Conservation (phyloP, 2,888 invertebrate species). For the Nycteola revayana region DNA sequence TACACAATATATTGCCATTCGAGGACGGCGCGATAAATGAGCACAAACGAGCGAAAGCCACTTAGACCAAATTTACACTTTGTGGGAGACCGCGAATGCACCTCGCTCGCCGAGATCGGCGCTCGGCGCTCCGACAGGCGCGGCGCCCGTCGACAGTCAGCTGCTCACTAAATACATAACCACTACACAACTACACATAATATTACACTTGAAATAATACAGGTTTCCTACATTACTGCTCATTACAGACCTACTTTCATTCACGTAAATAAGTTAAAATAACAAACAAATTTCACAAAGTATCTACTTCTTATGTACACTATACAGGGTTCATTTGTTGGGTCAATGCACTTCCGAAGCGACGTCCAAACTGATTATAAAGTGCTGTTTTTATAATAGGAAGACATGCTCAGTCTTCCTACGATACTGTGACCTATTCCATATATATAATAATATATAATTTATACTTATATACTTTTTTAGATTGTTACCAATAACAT, state of each 20-base stretch:
- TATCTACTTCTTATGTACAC: constrained; percentile 44
- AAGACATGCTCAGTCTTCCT: constrained; percentile 45
- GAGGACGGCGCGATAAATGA: constrained; percentile 68
- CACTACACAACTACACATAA: constrained; percentile 26
- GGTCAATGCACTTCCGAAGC: constrained; percentile 80
- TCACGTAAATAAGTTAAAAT: constrained; percentile 35
- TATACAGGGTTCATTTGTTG: constrained; percentile 73
- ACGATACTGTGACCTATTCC: constrained; percentile 29
- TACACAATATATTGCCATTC: constrained; percentile 63
- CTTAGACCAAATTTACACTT: constrained; percentile 80
- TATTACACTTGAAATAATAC: constrained; percentile 27
- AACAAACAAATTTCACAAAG: constrained; percentile 39
- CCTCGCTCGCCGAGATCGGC: constrained; percentile 42
- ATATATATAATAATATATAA: neutral
- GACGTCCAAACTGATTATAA: constrained; percentile 70
- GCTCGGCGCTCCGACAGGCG: constrained; percentile 42
- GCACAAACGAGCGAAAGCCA: constrained; percentile 76
- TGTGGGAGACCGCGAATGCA: constrained; percentile 74
- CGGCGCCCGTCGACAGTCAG: constrained; percentile 54
- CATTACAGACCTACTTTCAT: constrained; percentile 27
- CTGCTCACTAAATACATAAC: constrained; percentile 56
- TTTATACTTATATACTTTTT: too few relatives aligned
- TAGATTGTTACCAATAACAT: too few relatives aligned
- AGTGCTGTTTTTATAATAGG: constrained; percentile 63
- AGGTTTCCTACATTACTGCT: constrained; percentile 7